Evolutionary conservation across 2,888 invertebrate genomes (phyloP), one percentile per base, ranked within the genome.

Genomic region (Tenthredo livida): DNA sequence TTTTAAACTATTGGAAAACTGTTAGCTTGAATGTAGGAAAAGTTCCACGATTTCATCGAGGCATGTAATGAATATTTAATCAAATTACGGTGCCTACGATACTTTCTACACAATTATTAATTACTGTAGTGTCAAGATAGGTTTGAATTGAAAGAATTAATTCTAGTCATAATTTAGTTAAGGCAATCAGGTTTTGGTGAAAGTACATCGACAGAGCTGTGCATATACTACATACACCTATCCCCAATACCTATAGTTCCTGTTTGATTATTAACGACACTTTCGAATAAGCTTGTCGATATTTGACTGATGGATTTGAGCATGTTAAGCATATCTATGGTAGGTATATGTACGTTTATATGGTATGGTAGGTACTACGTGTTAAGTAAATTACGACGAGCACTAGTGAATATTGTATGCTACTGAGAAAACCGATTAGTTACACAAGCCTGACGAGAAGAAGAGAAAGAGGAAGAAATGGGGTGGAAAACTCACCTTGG

Each of bases 401-500:
- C 72, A 25, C 40, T 40, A 40, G 43, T 72, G 21, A 21, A 43
- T 72, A 43, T 72, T 40, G 37, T 25, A 43, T 37, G 37, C n/a
- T 43, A 40, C 21, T 10, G 3, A 21, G 21, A 21, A 72, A 43
- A 21, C 10, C 10, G 10, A 40, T 72, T 72, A 72, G 33, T 40
- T 40, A 40, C 40, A 7, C 7, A 72, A 40, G 40, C 72, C n/a
- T 40, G 5, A 6, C 10, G n/a, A 72, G 25, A 43, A 43, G 4
- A 40, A 72, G n/a, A n/a, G 29, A 3, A 75, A 17, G 17, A 77
- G 1, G 15, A 25, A n/a, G 25, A 10, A 29, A 17, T 17, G 7
- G 7, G 54, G n/a, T n/a, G 43, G 40, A 7, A 17, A 54, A 90
- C 92, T 93, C 93, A 97, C 97, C 97, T 93, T 96, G 95, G 93